Percentiles rank a stretch among this genome's conserved stretches.
Evolutionary conservation across 2,888 invertebrate species (phyloP).

Genomic region (Ecdyonurus torrentis): DNA sequence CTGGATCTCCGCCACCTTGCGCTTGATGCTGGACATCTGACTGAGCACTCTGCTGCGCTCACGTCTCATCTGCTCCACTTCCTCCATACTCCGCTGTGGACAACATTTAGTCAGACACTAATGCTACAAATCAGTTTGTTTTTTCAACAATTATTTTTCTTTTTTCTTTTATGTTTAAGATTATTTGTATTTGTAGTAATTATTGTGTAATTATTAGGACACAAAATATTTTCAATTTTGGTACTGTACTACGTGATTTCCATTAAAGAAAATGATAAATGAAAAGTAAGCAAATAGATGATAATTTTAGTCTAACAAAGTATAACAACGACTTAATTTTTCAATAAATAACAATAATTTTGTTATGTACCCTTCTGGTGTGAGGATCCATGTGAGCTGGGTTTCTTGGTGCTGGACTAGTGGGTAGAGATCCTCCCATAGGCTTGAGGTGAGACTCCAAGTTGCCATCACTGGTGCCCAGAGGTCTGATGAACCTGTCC

Average conservation of each 20-base stretch:
- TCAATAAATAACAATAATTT: too few relatives aligned
- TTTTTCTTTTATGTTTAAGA: too few relatives aligned
- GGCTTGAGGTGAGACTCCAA: not conserved
- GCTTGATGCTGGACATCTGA: conserved; percentile 49
- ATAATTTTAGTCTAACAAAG: too few relatives aligned
- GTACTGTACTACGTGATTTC: too few relatives aligned
- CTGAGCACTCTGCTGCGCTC: conserved; percentile 37
- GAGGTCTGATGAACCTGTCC: not conserved
- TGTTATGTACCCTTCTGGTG: not conserved
- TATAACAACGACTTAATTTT: too few relatives aligned
- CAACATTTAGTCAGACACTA: not conserved
- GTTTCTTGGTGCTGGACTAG: not conserved
- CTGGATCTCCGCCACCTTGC: conserved; percentile 66
- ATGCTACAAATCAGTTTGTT: not conserved
- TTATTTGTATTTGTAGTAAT: too few relatives aligned
- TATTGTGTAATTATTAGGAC: too few relatives aligned
- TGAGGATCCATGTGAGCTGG: not conserved
- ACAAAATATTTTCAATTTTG: too few relatives aligned
- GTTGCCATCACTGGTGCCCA: not conserved
- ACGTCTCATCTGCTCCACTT: conserved; percentile 22
- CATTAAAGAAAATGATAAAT: too few relatives aligned
- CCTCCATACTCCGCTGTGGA: conserved; percentile 10
- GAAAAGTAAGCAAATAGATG: too few relatives aligned
- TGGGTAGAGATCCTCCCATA: not conserved
- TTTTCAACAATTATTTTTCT: not conserved